A percentile compares a stretch with the other conserved stretches of the same genome.
phyloP scores from a whole-genome alignment of 1,140 invertebrate species.

The Caenorhabditis brenneri region DNA sequence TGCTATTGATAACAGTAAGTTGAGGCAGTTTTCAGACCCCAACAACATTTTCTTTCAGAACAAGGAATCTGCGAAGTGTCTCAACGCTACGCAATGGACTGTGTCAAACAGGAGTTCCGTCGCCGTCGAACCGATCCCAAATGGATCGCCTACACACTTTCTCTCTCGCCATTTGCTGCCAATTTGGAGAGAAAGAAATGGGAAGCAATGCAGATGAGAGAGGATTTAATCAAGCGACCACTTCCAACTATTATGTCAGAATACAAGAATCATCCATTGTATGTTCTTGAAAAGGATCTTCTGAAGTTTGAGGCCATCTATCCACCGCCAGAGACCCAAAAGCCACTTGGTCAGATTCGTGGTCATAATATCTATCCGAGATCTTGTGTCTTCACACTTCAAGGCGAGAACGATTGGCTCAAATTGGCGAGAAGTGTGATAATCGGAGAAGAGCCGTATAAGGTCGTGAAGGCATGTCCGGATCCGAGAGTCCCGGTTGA shows the following conservation, averaged over 20 bases:
- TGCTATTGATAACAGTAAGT: conserved; percentile 63
- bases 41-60: conserved; percentile 51
- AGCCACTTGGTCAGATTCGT: conserved; percentile 73
- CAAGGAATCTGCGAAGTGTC: conserved; percentile 60
- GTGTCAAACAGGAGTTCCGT: conserved; percentile 55
- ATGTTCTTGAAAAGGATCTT: conserved; percentile 83
- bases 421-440: conserved; percentile 49
- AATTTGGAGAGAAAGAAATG: conserved; percentile 48
- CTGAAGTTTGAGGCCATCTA: conserved; percentile 97
- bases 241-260: conserved; percentile 70
- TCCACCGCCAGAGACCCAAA: conserved; percentile 74
- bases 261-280: conserved; percentile 93
- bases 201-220: conserved; percentile 61
- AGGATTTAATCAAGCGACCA: conserved; percentile 55
- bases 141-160: conserved; percentile 56
- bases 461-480: conserved; percentile 88
- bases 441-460: conserved; percentile 83
- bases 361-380: conserved; percentile 87
- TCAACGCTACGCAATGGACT: conserved; percentile 58
- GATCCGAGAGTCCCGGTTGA: conserved; percentile 81
- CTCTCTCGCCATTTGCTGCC: conserved; percentile 43
- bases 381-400: conserved; percentile 84
- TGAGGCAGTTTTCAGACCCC: background rate
- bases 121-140: conserved; percentile 54
- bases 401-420: conserved; percentile 75